These are phyloP conservation scores for Sclerodermus sp. DNA, from an alignment of 2,888 invertebrate species.

Conservation along the genomic window DNA sequence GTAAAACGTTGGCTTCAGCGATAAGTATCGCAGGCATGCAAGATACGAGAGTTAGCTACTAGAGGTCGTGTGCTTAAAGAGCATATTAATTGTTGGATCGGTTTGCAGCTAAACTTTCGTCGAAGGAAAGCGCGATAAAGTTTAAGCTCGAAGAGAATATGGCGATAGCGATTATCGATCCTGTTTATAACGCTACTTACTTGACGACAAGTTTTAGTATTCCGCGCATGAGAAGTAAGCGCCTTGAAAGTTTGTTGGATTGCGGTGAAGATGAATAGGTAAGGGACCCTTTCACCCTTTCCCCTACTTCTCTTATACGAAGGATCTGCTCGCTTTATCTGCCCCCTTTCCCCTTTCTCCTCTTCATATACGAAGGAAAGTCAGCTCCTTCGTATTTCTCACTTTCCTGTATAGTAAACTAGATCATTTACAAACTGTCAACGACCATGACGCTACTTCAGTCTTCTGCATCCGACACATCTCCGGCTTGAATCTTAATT, in stretches of 20 bases:
- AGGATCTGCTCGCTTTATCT: conserved; percentile 18
- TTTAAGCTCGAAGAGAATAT: too few relatives aligned
- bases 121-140: too few relatives aligned
- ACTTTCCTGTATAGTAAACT: conserved; percentile 36
- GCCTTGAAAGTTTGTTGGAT: conserved; percentile 37
- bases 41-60: too few relatives aligned
- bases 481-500: conserved; percentile 28
- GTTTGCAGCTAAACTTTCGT: too few relatives aligned
- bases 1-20: conserved; percentile 9
- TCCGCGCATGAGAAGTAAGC: conserved; percentile 16
- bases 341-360: conserved; percentile 17
- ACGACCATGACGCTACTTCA: conserved; percentile 27
- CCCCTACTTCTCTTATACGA: conserved; percentile 7
- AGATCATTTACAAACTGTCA: conserved; percentile 51
- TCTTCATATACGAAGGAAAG: conserved; percentile 10
- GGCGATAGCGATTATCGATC: too few relatives aligned
- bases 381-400: conserved; percentile 14
- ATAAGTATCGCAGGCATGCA: too few relatives aligned
- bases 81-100: too few relatives aligned
- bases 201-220: conserved; percentile 34
- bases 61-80: too few relatives aligned
- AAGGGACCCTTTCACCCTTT: conserved; percentile 23
- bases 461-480: conserved; percentile 17
- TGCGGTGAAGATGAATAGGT: conserved; percentile 43
- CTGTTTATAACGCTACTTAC: conserved; percentile 16